Conservation (phyloP, 2,797 vertebrate genomes). For the Dermochelys coriacea region DNA sequence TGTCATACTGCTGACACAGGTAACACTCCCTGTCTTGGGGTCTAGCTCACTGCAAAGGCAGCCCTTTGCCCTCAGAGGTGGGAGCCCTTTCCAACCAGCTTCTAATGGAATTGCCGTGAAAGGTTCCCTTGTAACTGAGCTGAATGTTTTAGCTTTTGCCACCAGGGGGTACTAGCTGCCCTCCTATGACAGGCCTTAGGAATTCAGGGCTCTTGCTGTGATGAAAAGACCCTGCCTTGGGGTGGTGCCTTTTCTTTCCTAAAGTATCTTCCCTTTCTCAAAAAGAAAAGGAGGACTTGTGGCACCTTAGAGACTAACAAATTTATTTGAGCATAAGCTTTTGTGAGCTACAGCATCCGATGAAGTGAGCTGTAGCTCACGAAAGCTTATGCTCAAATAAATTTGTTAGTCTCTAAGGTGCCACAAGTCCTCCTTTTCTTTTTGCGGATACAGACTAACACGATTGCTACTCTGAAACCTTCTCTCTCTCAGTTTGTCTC, state of each 20-base stretch:
- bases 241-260: not conserved
- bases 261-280: too few species aligned
- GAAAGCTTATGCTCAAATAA: too few species aligned
- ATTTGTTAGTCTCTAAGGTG: too few species aligned
- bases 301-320: too few species aligned
- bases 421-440: too few species aligned
- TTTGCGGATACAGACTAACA: too few species aligned
- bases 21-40: not conserved
- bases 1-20: not conserved
- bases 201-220: not conserved
- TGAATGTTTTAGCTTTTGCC: not conserved
- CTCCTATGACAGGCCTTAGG: not conserved
- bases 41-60: not conserved
- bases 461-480: too few species aligned
- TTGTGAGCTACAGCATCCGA: too few species aligned
- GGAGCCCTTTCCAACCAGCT: not conserved
- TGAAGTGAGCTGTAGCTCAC: too few species aligned
- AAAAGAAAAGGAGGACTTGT: too few species aligned
- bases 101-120: too few species aligned
- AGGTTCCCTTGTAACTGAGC: not conserved
- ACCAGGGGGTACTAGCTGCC: not conserved
- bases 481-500: not conserved
- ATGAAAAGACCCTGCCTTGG: not conserved
- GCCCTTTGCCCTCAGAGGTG: not conserved
- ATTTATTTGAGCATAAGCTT: too few species aligned